These are phyloP conservation scores for Hemistola chrysoprasaria DNA, from an alignment of 2,888 invertebrate species.

Conservation along the genomic window DNA sequence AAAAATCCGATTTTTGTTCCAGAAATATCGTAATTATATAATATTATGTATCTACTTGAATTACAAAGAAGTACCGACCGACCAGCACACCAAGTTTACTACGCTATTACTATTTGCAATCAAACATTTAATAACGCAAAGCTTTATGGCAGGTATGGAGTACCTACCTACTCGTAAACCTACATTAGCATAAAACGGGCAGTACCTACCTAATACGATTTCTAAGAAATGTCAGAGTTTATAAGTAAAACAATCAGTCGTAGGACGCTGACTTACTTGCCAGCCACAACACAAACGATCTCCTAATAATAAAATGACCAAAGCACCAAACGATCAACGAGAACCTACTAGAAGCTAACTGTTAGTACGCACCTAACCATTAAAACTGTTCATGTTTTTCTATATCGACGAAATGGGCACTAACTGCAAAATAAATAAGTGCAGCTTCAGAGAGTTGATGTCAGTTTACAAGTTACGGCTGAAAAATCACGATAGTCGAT, in stretches of 20 bases:
- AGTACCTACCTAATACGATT: slow-evolving; percentile 39
- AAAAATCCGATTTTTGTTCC: no score
- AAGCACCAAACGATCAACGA: slow-evolving; percentile 39
- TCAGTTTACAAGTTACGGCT: slow-evolving; percentile 8
- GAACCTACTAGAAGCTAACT: slow-evolving; percentile 42
- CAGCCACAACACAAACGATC: slow-evolving; percentile 12
- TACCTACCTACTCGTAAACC: slow-evolving; percentile 34
- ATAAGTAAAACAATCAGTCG: slow-evolving; percentile 45
- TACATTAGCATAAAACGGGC: slow-evolving; percentile 33
- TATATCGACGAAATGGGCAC: slow-evolving; percentile 28
- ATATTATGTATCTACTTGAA: no score
- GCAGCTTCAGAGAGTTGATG: slow-evolving; percentile 17
- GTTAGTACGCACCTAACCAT: slow-evolving; percentile 35
- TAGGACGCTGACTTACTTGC: slow-evolving; percentile 37
- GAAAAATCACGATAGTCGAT: slow-evolving; percentile 17
- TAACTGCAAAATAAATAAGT: slow-evolving; percentile 17
- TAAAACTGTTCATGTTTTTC: slow-evolving; percentile 40
- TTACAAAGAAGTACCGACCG: slow-evolving; percentile 11
- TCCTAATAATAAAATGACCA: slow-evolving; percentile 2
- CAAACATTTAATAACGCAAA: slow-evolving; percentile 18
- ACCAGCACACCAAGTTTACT: slow-evolving; percentile 19
- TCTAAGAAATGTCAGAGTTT: slow-evolving; percentile 46
- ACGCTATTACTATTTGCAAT: slow-evolving; percentile 13
- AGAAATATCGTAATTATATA: no score
- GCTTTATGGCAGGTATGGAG: slow-evolving; percentile 20